Base-by-base conservation (phyloP, 1,140 invertebrate genomes). In the Spodoptera frugiperda region DNA sequence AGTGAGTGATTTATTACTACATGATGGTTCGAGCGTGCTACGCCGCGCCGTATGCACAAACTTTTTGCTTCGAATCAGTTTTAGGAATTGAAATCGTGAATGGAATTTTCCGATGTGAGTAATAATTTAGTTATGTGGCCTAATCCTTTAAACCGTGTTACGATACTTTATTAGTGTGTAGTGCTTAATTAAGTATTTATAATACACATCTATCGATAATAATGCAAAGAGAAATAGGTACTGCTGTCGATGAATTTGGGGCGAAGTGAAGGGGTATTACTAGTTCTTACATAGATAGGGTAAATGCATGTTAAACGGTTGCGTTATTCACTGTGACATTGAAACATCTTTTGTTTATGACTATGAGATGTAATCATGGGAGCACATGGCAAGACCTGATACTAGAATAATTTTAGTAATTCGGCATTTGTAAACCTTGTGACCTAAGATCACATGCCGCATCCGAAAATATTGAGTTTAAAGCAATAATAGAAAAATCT, bases 351-450 rank as follows among this genome's bases (percentile, higher is more conserved):
- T 49, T 80, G 79, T 49, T 49, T 48, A 70, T 70, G 77, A 78
- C 76, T 82, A 86, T 76, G 82, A 84, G 55, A 74, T 82, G 70
- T 83, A 84, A 74, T 82, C 73, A 83, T 59, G 78, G 80, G 74
- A 78, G 77, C 77, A 73, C 71, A 80, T 77, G 78, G 77, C 78
- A 76, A 84, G 78, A 82, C 79, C 57, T 81, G 68, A 82, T 77
- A 84, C 81, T 85, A 85, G 78, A 79, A 21, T 67, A 12, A 25
- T 67, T 83, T 84, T 76, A 76, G 78, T 88, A 90, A 90, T 89
- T 89, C 87, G 87, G 89, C 82, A 85, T 83, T 65, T 73, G 82
- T 82, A 81, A 82, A 83, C 78, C 68, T 81, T 79, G 51, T 77
- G 82, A 75, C 78, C 71, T 78, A 54, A 57, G 65, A 59, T 82